Conservation (phyloP, 92 coral and sea anemone genomes). For the Pocillopora meandrina region DNA sequence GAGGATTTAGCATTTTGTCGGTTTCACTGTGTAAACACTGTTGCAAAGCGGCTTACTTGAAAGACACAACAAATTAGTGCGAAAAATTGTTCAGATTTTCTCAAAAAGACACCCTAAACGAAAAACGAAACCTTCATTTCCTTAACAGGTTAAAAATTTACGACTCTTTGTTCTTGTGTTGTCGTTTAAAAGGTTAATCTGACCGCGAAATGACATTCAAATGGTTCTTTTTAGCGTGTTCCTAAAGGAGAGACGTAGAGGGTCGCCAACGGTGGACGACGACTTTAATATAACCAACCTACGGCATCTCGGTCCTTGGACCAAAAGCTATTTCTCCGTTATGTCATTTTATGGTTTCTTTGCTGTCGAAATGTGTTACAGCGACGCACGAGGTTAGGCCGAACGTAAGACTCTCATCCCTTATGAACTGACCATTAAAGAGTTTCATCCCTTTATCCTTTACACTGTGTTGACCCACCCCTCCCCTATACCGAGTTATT, state of each 20-base stretch:
- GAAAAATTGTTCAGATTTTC: slow-evolving; percentile 37
- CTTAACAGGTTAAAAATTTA: slow-evolving; percentile 7
- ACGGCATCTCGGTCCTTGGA: too few relatives aligned
- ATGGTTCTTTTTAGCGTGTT: neutral
- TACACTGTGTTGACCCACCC: too few relatives aligned
- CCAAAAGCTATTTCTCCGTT: too few relatives aligned
- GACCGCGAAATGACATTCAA: neutral
- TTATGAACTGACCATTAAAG: too few relatives aligned
- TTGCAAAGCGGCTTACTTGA: slow-evolving; percentile 55
- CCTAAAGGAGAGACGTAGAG: neutral
- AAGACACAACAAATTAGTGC: slow-evolving; percentile 37
- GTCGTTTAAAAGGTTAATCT: slow-evolving; percentile 35
- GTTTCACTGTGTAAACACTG: slow-evolving; percentile 57
- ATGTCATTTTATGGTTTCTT: too few relatives aligned
- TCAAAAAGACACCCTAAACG: neutral
- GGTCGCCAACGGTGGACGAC: too few relatives aligned
- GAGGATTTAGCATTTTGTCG: slow-evolving; percentile 32
- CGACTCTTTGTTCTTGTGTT: neutral
- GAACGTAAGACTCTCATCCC: too few relatives aligned
- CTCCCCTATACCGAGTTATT: too few relatives aligned
- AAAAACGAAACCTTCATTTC: neutral
- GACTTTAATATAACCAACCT: too few relatives aligned
- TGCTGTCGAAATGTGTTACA: too few relatives aligned
- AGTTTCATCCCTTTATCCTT: too few relatives aligned
- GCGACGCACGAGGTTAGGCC: too few relatives aligned